Evolutionary conservation across 2,888 invertebrate species (phyloP).

Genomic region (Callimorpha dominula): DNA sequence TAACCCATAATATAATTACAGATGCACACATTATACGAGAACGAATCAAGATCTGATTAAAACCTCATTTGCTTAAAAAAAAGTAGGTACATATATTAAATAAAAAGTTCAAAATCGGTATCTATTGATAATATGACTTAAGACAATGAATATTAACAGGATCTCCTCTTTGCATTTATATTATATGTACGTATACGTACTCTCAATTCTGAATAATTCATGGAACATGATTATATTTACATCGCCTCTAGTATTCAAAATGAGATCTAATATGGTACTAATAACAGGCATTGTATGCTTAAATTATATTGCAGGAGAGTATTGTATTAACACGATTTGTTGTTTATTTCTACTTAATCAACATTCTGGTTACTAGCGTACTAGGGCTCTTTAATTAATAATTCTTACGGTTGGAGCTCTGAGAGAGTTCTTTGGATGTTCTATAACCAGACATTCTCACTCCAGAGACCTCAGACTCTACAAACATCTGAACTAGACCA

Average conservation of each 20-base stretch:
- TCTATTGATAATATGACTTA: constrained; percentile 30
- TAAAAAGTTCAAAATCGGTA: no score
- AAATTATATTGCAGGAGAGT: background rate
- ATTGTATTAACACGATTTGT: background rate
- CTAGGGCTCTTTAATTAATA: background rate
- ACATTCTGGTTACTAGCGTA: background rate
- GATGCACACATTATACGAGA: no score
- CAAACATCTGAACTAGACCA: background rate
- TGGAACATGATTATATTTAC: constrained; percentile 18
- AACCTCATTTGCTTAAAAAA: no score
- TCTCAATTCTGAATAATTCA: constrained; percentile 64
- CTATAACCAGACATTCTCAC: background rate
- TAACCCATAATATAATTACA: no score
- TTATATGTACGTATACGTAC: constrained; percentile 57
- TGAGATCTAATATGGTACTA: background rate
- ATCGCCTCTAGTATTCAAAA: background rate
- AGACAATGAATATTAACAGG: constrained; percentile 56
- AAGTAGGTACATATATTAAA: no score
- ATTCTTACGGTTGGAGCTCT: background rate
- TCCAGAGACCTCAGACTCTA: no score
- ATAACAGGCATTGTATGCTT: background rate
- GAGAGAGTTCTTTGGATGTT: background rate
- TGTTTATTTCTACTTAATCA: background rate
- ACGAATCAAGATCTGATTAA: no score
- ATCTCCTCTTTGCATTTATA: constrained; percentile 29